Percentiles rank a stretch among this genome's conserved stretches.
Conservation (phyloP, 2,113 vertebrate genomes). For the Synodontis membranacea region DNA sequence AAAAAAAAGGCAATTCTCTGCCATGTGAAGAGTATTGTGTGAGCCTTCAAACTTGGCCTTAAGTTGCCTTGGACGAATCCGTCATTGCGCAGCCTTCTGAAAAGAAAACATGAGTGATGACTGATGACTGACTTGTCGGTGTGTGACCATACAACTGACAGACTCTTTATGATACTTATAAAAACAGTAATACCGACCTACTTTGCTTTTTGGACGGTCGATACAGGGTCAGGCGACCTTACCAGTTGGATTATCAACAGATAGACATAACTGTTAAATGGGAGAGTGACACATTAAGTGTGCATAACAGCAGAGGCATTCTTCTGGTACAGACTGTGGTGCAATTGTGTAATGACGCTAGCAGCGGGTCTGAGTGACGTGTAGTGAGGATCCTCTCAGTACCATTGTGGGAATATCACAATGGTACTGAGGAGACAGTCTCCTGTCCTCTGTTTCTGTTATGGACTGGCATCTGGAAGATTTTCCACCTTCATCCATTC, state of each 20-base stretch:
- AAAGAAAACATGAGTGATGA: background rate
- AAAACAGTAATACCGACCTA: background rate
- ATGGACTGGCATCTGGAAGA: background rate
- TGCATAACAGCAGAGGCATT: slow-evolving; percentile 14
- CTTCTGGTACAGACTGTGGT: slow-evolving; percentile 15
- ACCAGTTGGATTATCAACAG: background rate
- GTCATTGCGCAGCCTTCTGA: background rate
- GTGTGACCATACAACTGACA: background rate
- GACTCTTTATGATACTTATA: background rate
- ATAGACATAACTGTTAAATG: background rate
- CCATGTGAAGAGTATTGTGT: background rate
- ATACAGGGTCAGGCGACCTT: background rate
- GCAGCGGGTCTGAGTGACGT: background rate
- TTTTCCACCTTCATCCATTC: background rate
- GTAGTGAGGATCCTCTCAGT: slow-evolving; percentile 33
- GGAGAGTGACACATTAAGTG: background rate
- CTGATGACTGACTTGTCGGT: too few species aligned
- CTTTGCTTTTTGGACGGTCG: background rate
- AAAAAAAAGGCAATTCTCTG: background rate
- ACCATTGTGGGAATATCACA: slow-evolving; percentile 13
- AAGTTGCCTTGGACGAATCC: background rate
- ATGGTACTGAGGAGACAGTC: too few species aligned
- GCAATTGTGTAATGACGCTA: slow-evolving; percentile 20
- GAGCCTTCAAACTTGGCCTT: background rate
- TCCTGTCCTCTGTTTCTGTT: background rate